These are phyloP conservation scores for Mactra quadrangularis DNA, from an alignment of 1,140 invertebrate species.

Conservation along the genomic window DNA sequence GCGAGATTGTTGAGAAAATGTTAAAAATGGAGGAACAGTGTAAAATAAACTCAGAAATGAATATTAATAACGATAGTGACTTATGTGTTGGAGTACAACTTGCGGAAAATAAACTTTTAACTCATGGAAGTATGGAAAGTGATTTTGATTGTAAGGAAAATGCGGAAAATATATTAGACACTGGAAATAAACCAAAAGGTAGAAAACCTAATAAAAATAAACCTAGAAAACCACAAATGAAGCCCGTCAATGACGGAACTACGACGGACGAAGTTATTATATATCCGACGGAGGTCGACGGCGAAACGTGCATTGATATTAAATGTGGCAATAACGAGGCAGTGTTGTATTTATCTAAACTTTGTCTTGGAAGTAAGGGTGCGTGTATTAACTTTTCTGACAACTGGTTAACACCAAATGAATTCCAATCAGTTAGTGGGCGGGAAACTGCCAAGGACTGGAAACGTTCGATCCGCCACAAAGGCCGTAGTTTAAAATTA, in stretches of 20 bases:
- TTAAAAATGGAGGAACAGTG: constrained; percentile 13
- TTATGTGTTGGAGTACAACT: constrained; percentile 33
- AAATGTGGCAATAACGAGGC: constrained; percentile 84
- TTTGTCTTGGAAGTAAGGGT: constrained; percentile 84
- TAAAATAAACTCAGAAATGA: neutral
- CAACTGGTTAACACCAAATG: constrained; percentile 85
- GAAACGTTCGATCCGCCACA: constrained; percentile 85
- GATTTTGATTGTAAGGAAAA: neutral
- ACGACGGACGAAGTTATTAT: constrained; percentile 77
- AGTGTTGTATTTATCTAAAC: constrained; percentile 81
- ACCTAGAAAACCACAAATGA: neutral
- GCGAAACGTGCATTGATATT: constrained; percentile 83
- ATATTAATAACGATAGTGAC: constrained; percentile 11
- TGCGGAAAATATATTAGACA: neutral
- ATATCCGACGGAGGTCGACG: constrained; percentile 78
- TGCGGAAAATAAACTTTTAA: constrained; percentile 44
- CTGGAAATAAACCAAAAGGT: neutral
- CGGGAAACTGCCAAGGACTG: constrained; percentile 85
- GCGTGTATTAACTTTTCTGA: constrained; percentile 82
- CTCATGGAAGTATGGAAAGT: constrained; percentile 1
- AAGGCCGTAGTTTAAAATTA: constrained; percentile 84
- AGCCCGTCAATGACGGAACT: neutral
- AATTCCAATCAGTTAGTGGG: constrained; percentile 85
- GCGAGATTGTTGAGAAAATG: constrained; percentile 22
- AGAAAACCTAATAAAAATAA: constrained; percentile 47